Percentiles rank a stretch among this genome's conserved stretches.
phyloP scores from a whole-genome alignment of 2,797 vertebrate species.

The Mustela erminea region DNA sequence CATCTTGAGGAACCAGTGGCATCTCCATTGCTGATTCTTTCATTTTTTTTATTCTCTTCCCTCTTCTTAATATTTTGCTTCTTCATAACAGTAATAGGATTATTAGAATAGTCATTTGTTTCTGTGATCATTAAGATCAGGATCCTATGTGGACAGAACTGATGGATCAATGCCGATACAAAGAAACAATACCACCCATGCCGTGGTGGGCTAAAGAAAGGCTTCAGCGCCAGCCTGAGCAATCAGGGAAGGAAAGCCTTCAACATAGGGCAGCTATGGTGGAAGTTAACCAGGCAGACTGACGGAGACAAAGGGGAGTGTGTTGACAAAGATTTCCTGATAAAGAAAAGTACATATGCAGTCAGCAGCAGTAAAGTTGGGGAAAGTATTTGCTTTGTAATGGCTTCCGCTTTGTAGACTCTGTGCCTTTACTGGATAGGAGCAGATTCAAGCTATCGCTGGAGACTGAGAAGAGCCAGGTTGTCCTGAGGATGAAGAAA shows the following conservation, averaged over 20 bases:
- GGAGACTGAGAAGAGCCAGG: not conserved
- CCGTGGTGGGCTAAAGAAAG: too few species aligned
- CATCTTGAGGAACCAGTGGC: not conserved
- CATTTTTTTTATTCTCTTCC: not conserved
- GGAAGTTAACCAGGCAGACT: not conserved
- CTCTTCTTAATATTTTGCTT: not conserved
- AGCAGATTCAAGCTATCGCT: not conserved
- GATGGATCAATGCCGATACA: not conserved
- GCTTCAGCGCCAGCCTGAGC: not conserved
- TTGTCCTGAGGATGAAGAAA: not conserved
- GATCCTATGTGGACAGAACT: not conserved
- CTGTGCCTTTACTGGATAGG: not conserved
- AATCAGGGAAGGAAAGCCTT: not conserved
- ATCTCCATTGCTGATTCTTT: not conserved
- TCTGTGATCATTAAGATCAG: not conserved
- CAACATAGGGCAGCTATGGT: too few species aligned
- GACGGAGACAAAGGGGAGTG: not conserved
- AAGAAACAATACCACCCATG: not conserved
- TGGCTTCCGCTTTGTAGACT: not conserved
- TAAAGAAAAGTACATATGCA: not conserved
- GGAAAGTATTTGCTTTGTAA: not conserved
- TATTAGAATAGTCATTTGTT: not conserved
- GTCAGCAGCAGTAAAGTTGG: not conserved
- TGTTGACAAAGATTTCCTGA: not conserved
- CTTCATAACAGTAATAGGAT: not conserved